Percentiles rank a stretch among this genome's conserved stretches.
These are phyloP conservation scores for Eolophus roseicapilla DNA, from an alignment of 2,113 vertebrate species.

Conservation along the genomic window DNA sequence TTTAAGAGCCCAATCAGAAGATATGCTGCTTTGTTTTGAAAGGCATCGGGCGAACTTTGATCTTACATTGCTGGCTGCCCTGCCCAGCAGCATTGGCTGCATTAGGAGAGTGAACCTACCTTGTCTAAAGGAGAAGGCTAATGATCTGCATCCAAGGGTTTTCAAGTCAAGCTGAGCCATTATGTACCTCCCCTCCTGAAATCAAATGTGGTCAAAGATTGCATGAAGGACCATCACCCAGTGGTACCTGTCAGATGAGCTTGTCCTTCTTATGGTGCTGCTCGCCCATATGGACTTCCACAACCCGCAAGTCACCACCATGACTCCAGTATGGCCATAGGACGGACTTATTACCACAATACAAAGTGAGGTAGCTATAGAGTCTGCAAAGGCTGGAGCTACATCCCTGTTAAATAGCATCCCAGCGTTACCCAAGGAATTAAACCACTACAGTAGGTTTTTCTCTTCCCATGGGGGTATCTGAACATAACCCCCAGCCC, in stretches of 20 bases:
- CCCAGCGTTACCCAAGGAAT: neutral
- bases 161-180: neutral
- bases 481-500: neutral
- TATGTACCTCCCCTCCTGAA: neutral
- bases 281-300: neutral
- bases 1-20: constrained; percentile 37
- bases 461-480: neutral
- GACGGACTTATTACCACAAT: neutral
- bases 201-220: neutral
- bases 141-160: neutral
- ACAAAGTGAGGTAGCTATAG: neutral
- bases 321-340: neutral
- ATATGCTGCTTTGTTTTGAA: neutral
- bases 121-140: neutral
- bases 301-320: neutral
- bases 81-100: neutral
- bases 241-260: accelerated
- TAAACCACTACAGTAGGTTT: neutral
- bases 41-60: constrained; percentile 8
- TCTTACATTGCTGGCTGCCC: neutral
- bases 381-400: neutral
- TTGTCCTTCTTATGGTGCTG: neutral
- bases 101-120: neutral
- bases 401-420: neutral
- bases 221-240: neutral